Percentiles rank a stretch among this genome's conserved stretches.
Conservation (phyloP, 2,797 vertebrate genomes). For the Harpagifer antarcticus region DNA sequence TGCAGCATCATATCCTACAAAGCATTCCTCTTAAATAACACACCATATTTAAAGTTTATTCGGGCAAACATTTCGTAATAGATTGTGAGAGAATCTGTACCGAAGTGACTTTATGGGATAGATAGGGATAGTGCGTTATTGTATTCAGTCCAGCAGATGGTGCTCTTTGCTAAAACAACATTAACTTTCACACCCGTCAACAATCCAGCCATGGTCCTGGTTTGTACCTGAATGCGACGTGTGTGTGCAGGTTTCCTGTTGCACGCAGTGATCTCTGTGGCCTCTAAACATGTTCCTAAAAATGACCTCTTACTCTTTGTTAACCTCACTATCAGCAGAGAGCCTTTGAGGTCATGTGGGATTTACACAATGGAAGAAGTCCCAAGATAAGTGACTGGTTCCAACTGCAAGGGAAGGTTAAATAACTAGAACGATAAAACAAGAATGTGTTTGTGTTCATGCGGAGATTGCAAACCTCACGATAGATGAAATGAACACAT, state of each 20-base stretch:
- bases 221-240: no score
- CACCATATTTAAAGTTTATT: not conserved
- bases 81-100: no score
- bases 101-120: fast-evolving
- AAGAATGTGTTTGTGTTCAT: not conserved
- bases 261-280: not conserved
- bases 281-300: not conserved
- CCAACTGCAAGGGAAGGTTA: not conserved
- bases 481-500: not conserved
- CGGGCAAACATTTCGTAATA: not conserved
- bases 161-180: not conserved
- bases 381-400: not conserved
- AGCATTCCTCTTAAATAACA: not conserved
- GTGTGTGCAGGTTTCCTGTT: not conserved
- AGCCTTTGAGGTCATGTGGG: not conserved
- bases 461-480: not conserved
- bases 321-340: slow-evolving; percentile 1
- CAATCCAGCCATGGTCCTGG: not conserved
- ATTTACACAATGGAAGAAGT: not conserved
- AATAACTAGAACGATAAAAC: not conserved
- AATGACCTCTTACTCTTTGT: not conserved
- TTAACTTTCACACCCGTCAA: not conserved
- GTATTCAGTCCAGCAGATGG: slow-evolving; percentile 30
- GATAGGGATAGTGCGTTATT: not conserved
- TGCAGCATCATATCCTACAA: not conserved